Percentiles rank a stretch among this genome's conserved stretches.
These are phyloP conservation scores for Piezodorus guildinii DNA, from an alignment of 1,140 invertebrate species.

Conservation along the genomic window DNA sequence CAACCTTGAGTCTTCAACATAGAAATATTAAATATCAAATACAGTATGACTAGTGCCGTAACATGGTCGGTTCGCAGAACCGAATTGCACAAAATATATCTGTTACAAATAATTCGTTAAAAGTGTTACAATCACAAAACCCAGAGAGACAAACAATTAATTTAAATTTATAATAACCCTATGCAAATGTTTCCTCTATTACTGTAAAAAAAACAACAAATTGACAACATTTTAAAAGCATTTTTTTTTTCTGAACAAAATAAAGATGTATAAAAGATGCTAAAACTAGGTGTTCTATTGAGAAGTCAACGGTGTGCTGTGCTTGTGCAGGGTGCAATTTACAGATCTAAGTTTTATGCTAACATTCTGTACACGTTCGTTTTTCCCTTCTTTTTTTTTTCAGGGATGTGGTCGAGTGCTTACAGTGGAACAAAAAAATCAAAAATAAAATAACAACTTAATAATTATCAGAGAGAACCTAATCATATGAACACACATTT, in stretches of 20 bases:
- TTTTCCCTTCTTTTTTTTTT: background rate
- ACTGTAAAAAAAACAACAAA: too few species aligned
- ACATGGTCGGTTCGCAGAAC: background rate
- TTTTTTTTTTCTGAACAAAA: conserved; percentile 6
- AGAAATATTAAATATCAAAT: background rate
- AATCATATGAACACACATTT: conserved; percentile 13
- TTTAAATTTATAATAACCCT: too few species aligned
- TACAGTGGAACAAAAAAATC: background rate
- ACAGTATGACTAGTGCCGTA: conserved; percentile 17
- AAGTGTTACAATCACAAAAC: too few species aligned
- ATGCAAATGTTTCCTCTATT: too few species aligned
- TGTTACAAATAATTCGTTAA: conserved; percentile 14
- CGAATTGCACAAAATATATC: conserved; percentile 16
- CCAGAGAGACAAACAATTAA: too few species aligned
- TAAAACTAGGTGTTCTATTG: conserved; percentile 13
- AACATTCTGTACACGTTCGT: conserved; percentile 12
- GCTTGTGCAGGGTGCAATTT: conserved; percentile 13
- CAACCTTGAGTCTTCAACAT: background rate
- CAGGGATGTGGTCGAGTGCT: conserved; percentile 4
- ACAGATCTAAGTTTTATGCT: background rate
- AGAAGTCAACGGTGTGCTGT: background rate
- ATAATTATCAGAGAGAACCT: background rate
- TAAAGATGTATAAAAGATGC: conserved; percentile 12
- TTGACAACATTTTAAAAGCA: too few species aligned
- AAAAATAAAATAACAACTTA: conserved; percentile 2